Evolutionary conservation across 2,888 invertebrate species (phyloP).

Genomic region (Eudasyphora cyanicolor): DNA sequence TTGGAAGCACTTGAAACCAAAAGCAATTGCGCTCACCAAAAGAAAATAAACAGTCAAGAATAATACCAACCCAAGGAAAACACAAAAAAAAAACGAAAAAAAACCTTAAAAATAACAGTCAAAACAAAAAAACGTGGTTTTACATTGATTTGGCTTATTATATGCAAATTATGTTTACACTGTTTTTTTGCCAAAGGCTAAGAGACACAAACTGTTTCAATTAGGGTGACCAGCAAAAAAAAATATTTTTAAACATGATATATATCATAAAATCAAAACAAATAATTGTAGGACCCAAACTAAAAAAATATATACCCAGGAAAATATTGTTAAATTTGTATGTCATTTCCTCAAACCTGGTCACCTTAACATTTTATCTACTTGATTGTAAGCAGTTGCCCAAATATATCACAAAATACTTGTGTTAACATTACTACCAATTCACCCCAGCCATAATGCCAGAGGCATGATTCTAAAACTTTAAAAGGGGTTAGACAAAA

Average conservation of each 20-base stretch:
- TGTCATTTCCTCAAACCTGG: too few relatives aligned
- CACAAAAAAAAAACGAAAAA: too few relatives aligned
- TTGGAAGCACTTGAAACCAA: conserved; percentile 36
- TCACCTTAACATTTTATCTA: neutral
- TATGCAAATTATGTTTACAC: conserved; percentile 78
- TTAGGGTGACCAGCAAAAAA: conserved; percentile 24
- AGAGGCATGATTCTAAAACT: neutral
- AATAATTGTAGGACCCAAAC: too few relatives aligned
- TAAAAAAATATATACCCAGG: too few relatives aligned
- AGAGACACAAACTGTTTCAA: conserved; percentile 14
- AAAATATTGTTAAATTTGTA: too few relatives aligned
- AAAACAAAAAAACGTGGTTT: conserved; percentile 73
- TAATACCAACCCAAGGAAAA: neutral
- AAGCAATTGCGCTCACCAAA: conserved; percentile 10
- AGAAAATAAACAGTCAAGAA: conserved; percentile 10
- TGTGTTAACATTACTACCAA: conserved; percentile 9
- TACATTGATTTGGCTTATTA: conserved; percentile 79
- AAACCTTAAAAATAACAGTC: too few relatives aligned
- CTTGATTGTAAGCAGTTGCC: conserved; percentile 68
- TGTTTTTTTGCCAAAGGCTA: conserved; percentile 55
- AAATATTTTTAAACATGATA: conserved; percentile 8
- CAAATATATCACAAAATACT: conserved; percentile 74
- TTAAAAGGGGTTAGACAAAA: too few relatives aligned
- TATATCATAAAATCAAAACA: too few relatives aligned
- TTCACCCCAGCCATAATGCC: neutral